These are phyloP conservation scores for Thamnophis sirtalis DNA, from an alignment of 2,113 vertebrate genomes.

Conservation along the genomic window DNA sequence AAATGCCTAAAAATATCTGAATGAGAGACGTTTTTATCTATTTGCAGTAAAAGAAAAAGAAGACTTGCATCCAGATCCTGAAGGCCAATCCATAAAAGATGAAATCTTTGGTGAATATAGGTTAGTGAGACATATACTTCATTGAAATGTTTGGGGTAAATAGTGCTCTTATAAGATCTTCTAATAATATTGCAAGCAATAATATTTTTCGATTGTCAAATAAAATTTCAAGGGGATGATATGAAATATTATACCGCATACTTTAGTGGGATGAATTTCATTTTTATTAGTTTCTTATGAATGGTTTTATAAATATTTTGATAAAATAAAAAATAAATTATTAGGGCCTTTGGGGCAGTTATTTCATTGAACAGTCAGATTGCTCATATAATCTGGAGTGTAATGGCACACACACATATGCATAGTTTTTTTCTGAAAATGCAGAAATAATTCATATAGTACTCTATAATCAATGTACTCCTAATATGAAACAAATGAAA, in stretches of 20 bases:
- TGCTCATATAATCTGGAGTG: not conserved
- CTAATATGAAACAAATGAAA: not conserved
- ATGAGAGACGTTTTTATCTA: conserved; percentile 47
- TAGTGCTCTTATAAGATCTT: conserved; percentile 28
- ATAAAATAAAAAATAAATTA: not conserved
- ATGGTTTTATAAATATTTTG: conserved; percentile 42
- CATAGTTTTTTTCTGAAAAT: not conserved
- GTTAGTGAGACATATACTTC: conserved; percentile 67
- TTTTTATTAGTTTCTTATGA: conserved; percentile 17
- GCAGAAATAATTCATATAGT: not conserved
- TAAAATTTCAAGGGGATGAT: conserved; percentile 51
- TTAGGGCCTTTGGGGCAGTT: not conserved
- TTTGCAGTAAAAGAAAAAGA: conserved; percentile 93
- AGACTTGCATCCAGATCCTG: conserved; percentile 91
- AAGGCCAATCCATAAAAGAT: conserved; percentile 92
- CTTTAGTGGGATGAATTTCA: conserved; percentile 36
- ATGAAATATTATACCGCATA: conserved; percentile 38
- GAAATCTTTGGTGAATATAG: conserved; percentile 98
- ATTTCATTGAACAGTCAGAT: not conserved
- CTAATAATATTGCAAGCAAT: conserved; percentile 43
- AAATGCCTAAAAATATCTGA: not conserved
- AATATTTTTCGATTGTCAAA: conserved; percentile 60
- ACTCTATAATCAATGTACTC: no score
- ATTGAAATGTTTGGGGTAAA: conserved; percentile 29
- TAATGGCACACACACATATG: not conserved